These are phyloP conservation scores for Drosophila quinaria DNA, from an alignment of 2,888 invertebrate genomes.

Conservation along the genomic window DNA sequence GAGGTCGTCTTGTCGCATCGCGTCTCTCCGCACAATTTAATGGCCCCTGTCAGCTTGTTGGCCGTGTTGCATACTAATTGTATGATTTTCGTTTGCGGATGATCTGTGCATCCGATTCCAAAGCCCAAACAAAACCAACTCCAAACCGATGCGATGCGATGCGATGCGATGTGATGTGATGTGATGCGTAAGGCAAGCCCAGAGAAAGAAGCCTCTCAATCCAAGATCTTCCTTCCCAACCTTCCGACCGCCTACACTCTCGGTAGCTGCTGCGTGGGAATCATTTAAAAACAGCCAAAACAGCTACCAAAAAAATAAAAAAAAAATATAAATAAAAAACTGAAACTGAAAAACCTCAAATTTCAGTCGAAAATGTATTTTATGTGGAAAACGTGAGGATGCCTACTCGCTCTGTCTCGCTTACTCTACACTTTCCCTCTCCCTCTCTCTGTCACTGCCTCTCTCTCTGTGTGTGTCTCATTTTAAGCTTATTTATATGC, in stretches of 20 bases:
- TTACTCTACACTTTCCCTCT: not conserved
- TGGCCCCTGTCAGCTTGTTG: constrained; percentile 57
- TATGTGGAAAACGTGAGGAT: constrained; percentile 84
- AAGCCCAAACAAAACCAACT: constrained; percentile 17
- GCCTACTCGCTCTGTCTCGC: constrained; percentile 57
- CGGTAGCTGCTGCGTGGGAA: constrained; percentile 74
- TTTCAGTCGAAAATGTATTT: constrained; percentile 82
- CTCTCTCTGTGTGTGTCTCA: constrained; percentile 22
- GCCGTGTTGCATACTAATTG: constrained; percentile 71
- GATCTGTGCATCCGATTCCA: constrained; percentile 72
- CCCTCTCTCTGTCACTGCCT: not conserved
- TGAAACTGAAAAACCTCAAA: constrained; percentile 34
- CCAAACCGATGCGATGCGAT: constrained; percentile 31
- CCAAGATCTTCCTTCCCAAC: constrained; percentile 11
- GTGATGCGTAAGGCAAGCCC: constrained; percentile 47
- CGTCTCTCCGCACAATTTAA: constrained; percentile 72
- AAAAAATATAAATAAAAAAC: constrained; percentile 4
- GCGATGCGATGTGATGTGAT: constrained; percentile 36
- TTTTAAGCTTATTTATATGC: constrained; percentile 73
- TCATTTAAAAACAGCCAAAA: constrained; percentile 65
- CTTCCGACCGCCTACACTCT: constrained; percentile 33
- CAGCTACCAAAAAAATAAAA: constrained; percentile 59
- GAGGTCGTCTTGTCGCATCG: constrained; percentile 60
- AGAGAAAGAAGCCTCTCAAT: constrained; percentile 1
- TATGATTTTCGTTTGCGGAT: constrained; percentile 35